phyloP scores from a whole-genome alignment of 2,888 invertebrate species.

The Frankliniella fusca region DNA sequence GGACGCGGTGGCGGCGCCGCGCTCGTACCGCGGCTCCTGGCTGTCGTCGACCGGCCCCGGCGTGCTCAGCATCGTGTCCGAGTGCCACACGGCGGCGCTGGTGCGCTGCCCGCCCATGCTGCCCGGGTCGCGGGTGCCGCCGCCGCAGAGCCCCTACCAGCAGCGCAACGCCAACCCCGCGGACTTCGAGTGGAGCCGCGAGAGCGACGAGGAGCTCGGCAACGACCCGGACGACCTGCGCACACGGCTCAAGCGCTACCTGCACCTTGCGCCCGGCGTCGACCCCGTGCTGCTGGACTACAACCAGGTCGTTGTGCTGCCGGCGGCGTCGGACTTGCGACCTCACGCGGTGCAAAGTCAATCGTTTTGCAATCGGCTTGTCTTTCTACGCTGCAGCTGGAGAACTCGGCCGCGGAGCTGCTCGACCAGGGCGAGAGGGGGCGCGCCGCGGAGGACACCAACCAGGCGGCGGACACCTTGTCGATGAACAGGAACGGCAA shows the following conservation, averaged over 20 bases:
- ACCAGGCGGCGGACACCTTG: background rate
- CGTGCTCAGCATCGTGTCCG: slow-evolving; percentile 16
- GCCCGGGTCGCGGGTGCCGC: background rate
- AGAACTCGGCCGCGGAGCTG: background rate
- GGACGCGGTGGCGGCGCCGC: background rate
- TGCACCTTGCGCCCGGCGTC: background rate
- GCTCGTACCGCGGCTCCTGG: background rate
- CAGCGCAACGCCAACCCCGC: background rate
- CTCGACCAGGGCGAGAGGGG: background rate
- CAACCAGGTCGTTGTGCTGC: background rate
- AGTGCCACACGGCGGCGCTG: background rate
- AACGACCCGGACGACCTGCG: slow-evolving; percentile 3
- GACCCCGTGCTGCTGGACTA: slow-evolving; percentile 17
- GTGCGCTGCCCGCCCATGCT: background rate
- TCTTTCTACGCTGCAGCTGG: background rate
- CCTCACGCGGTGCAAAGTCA: background rate
- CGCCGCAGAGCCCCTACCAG: background rate
- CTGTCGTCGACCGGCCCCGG: background rate
- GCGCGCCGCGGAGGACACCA: background rate
- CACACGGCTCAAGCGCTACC: background rate
- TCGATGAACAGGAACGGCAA: background rate
- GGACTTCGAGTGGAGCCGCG: background rate
- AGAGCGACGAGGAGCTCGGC: slow-evolving; percentile 6
- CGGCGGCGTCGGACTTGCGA: background rate
- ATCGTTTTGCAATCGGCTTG: background rate